Base-by-base conservation (phyloP, 1,140 invertebrate species). In the Sarcophaga bullata region DNA sequence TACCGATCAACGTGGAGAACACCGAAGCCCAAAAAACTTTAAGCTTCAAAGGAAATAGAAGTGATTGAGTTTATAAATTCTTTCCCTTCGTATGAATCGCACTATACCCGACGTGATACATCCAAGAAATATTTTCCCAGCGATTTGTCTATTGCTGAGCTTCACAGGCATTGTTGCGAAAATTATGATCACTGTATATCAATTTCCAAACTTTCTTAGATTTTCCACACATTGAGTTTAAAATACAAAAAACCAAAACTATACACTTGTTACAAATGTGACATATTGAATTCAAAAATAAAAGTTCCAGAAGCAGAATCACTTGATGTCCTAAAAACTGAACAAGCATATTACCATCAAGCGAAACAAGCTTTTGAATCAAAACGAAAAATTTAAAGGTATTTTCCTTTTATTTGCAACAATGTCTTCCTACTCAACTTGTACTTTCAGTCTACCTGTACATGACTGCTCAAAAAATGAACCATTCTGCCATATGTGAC, bases 371-470 rank as follows among this genome's bases (percentile, higher is more conserved):
- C 54, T 49, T 82, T 73, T 73, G 68, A 82, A 8, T 46, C 47
- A 81, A 62, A 84, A 62, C 73, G 10, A 82, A 50, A 37, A 78
- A 73, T 48, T 19, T 73, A 49, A 80, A 68, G 80, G 72, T 80
- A 62, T 85, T 80, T 84, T 80, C 82, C 25, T 90, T 90, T 84
- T 87, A 90, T 84, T 83, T 90, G 15, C 87, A 90, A 83, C 87
- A 90, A 80, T 89, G 86, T 84, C 54, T 58, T 58, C 54, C 54
- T 15, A 58, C 54, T 58, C 54, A 8, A 58, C n/a, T 58, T 90
- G 90, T 87, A 90, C 86, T 4, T 91, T 15, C 84, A 82, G 62
- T 85, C 83, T 91, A 62, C 89, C 89, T 37, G 84, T 91, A n/a
- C 84, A 88, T 83, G 86, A 87, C 50, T 86, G 73, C 76, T 81